A percentile compares a stretch with the other conserved stretches of the same genome.
Conservation (phyloP, 1,140 invertebrate genomes). For the Cyrtorhinus lividipennis region DNA sequence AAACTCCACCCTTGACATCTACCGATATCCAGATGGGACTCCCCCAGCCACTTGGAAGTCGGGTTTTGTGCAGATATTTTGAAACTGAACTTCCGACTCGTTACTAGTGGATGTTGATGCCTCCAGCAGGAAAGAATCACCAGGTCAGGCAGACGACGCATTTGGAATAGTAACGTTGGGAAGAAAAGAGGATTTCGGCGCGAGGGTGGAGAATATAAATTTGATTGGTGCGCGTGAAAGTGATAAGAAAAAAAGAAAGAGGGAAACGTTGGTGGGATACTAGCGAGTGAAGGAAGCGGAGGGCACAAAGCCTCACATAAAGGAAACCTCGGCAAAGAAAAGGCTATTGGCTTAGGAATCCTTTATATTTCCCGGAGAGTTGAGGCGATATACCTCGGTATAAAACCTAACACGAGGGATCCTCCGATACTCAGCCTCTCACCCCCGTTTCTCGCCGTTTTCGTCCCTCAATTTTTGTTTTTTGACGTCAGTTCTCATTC, state of each 20-base stretch:
- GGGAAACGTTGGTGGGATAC: not conserved
- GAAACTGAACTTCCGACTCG: too few relatives aligned
- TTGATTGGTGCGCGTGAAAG: not conserved
- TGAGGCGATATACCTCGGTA: not conserved
- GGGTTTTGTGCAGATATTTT: too few relatives aligned
- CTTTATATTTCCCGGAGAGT: constrained; percentile 1
- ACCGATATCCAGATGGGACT: too few relatives aligned
- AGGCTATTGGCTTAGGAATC: constrained; percentile 4
- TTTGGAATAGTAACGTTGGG: too few relatives aligned
- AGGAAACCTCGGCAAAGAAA: not conserved
- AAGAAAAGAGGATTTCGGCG: not conserved
- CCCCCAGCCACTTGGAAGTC: too few relatives aligned
- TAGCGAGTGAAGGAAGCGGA: not conserved
- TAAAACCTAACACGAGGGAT: not conserved
- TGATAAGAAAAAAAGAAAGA: not conserved
- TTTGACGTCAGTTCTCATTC: too few relatives aligned
- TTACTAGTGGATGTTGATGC: too few relatives aligned
- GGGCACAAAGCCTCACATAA: not conserved
- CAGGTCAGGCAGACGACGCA: too few relatives aligned
- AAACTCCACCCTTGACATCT: too few relatives aligned
- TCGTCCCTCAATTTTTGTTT: too few relatives aligned
- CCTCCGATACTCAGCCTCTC: not conserved
- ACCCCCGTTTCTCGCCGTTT: not conserved
- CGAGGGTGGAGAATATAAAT: not conserved
- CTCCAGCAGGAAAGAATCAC: too few relatives aligned